Conservation (phyloP, 2,797 vertebrate species). For the Luscinia luscinia region DNA sequence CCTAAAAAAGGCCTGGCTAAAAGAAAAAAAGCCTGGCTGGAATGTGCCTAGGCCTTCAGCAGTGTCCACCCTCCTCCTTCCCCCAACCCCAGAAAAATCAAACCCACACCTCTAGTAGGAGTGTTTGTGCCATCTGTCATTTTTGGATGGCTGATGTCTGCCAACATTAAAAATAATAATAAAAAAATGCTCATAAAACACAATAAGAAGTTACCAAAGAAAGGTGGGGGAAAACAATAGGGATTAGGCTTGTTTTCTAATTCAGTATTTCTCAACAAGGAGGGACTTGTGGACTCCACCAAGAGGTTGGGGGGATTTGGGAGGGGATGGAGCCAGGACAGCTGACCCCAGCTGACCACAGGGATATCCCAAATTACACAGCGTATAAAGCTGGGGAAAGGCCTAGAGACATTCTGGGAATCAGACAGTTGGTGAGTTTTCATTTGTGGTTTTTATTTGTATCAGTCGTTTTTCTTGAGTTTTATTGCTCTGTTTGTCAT, state of each 20-base stretch:
- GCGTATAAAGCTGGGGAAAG: too few relatives aligned
- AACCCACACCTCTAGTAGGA: background rate
- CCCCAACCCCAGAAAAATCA: fast-evolving
- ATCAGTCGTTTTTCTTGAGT: background rate
- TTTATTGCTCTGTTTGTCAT: background rate
- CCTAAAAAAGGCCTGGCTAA: too few relatives aligned
- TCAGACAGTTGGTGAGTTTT: background rate
- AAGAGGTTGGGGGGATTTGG: background rate
- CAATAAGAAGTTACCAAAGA: background rate
- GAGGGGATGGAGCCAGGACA: background rate
- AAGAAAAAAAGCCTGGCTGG: too few relatives aligned
- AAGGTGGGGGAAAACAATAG: too few relatives aligned
- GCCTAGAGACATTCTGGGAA: too few relatives aligned
- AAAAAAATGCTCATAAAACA: too few relatives aligned
- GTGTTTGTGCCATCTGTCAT: background rate
- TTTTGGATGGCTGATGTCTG: background rate
- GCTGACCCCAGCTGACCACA: background rate
- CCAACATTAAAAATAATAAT: too few relatives aligned
- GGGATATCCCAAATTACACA: fast-evolving
- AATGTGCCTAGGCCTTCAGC: too few relatives aligned
- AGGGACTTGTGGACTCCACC: fast-evolving
- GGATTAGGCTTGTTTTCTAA: background rate
- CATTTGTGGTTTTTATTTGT: background rate
- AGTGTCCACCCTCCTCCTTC: background rate
- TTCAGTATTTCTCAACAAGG: background rate